phyloP scores from a whole-genome alignment of 1,140 invertebrate genomes.

The Cardiocondyla obscurior region DNA sequence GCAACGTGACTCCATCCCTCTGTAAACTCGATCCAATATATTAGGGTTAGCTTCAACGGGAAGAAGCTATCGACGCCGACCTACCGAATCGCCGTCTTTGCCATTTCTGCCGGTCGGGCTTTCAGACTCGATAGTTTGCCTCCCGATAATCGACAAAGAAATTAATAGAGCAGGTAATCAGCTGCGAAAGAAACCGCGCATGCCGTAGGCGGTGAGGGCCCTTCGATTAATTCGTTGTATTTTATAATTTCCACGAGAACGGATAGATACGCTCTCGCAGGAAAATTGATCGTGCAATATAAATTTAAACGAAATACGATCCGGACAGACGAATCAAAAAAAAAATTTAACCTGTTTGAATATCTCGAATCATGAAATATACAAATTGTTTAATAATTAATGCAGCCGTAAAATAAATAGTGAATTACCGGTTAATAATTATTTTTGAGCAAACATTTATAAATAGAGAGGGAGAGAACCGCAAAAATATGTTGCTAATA shows the following conservation, averaged over 20 bases:
- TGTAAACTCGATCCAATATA: constrained; percentile 77
- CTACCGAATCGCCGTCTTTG: constrained; percentile 16
- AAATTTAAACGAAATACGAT: no score
- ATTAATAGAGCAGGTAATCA: not conserved
- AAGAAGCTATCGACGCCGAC: constrained; percentile 64
- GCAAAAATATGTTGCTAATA: not conserved
- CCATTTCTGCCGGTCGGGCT: constrained; percentile 29
- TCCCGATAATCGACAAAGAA: constrained; percentile 12
- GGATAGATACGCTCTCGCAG: no score
- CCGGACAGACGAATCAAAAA: no score
- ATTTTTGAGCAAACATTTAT: not conserved
- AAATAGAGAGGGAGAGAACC: not conserved
- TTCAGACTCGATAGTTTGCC: constrained; percentile 7
- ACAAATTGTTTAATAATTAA: not conserved
- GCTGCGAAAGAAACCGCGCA: not conserved
- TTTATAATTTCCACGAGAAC: not conserved
- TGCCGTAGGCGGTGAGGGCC: not conserved
- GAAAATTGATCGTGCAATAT: no score
- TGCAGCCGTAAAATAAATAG: not conserved
- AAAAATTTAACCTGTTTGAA: no score
- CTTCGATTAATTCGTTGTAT: not conserved
- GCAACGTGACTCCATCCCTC: constrained; percentile 61
- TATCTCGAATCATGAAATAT: not conserved
- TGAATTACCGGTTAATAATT: not conserved
- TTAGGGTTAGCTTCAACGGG: constrained; percentile 73